These are phyloP conservation scores for Ochropacha duplaris DNA, from an alignment of 2,888 invertebrate species.

Conservation along the genomic window DNA sequence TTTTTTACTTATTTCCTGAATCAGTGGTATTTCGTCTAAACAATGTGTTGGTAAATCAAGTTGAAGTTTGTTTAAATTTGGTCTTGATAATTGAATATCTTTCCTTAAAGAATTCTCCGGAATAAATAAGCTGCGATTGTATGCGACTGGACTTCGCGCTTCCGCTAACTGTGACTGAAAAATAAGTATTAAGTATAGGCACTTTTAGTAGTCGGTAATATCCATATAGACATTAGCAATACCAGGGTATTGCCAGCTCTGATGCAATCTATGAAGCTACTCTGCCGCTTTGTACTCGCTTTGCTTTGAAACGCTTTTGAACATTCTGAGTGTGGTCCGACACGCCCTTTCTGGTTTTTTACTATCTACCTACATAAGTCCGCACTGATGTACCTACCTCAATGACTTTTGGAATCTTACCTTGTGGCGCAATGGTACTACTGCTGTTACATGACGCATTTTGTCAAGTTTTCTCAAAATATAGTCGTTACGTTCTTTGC, in stretches of 20 bases:
- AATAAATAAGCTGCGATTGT: slow-evolving; percentile 1
- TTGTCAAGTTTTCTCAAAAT: slow-evolving; percentile 71
- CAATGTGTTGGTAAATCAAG: slow-evolving; percentile 26
- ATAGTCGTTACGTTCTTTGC: slow-evolving; percentile 72
- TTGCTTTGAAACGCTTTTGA: too few species aligned
- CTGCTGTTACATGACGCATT: slow-evolving; percentile 57
- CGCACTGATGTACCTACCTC: too few species aligned
- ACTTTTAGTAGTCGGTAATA: too few species aligned
- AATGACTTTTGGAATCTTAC: slow-evolving; percentile 27
- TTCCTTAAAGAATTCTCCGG: slow-evolving; percentile 4
- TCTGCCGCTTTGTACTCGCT: too few species aligned
- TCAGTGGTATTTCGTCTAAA: slow-evolving; percentile 43
- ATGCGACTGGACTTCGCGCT: slow-evolving; percentile 6
- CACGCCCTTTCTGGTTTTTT: too few species aligned
- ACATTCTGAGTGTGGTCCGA: too few species aligned
- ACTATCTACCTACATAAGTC: too few species aligned
- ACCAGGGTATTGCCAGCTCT: too few species aligned
- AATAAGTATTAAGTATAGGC: neutral
- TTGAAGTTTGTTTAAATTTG: slow-evolving; percentile 19
- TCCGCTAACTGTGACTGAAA: slow-evolving; percentile 21
- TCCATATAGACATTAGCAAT: too few species aligned
- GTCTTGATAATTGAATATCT: slow-evolving; percentile 13
- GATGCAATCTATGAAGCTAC: too few species aligned
- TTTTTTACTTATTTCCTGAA: slow-evolving; percentile 68
- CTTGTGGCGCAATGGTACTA: slow-evolving; percentile 46